A percentile compares a stretch with the other conserved stretches of the same genome.
Evolutionary conservation across 2,797 vertebrate species (phyloP).

Genomic region (Echiichthys vipera): DNA sequence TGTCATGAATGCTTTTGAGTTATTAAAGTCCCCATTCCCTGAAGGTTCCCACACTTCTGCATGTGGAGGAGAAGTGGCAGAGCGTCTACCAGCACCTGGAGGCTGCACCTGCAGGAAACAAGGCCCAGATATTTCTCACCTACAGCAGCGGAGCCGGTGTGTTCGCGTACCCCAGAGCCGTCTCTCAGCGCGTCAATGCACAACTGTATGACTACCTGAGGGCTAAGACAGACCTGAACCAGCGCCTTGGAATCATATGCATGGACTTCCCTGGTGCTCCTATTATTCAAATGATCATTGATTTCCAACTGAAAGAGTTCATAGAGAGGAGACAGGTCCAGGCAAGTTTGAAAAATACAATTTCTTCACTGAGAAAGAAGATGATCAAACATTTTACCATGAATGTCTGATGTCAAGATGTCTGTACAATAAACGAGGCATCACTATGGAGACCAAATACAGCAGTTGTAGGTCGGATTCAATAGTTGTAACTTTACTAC

Average conservation of each 20-base stretch:
- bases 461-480: not conserved
- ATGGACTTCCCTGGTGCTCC: constrained; percentile 88
- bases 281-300: constrained; percentile 82
- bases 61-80: constrained; percentile 85
- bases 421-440: not conserved
- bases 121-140: constrained; percentile 84
- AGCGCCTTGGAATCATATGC: constrained; percentile 86
- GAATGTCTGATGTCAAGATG: constrained; percentile 5
- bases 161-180: constrained; percentile 82
- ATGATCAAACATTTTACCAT: not conserved
- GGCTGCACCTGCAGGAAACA: constrained; percentile 71
- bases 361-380: constrained; percentile 25
- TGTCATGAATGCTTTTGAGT: not conserved
- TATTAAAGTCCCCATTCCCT: not conserved
- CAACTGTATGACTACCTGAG: constrained; percentile 82
- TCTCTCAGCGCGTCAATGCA: constrained; percentile 83
- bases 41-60: constrained; percentile 82
- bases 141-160: constrained; percentile 86
- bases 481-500: not conserved
- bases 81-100: constrained; percentile 83
- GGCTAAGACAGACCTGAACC: constrained; percentile 45
- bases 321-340: not conserved
- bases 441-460: not conserved
- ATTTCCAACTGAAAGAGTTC: constrained; percentile 78
- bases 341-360: not conserved